Evolutionary conservation across 2,888 invertebrate species (phyloP), one percentile per base, ranked within the genome.

Genomic region (Sinelater perroti): DNA sequence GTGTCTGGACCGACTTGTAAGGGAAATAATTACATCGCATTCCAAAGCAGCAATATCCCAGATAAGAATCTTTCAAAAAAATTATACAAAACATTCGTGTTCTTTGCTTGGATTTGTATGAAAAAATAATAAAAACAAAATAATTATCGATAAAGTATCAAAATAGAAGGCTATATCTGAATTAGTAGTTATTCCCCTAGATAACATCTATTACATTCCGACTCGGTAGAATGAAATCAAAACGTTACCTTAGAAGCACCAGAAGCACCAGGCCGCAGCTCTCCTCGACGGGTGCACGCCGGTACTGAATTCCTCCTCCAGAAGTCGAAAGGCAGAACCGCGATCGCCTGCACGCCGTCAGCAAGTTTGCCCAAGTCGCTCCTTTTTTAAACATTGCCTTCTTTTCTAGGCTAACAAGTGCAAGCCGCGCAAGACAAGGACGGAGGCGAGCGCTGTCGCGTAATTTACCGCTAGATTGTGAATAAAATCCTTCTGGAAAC

Each of bases 241-340:
- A n/a, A n/a, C n/a, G n/a, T n/a, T n/a, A 30, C 3, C 3, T 30
- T n/a, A 5, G n/a, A 30, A 30, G 11, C 11, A 30, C 5, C 31
- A 5, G 7, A 10, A 6, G n/a, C 31, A 5, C 6, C 6, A 3
- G 14, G 14, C 8, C 10, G 7, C 33, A 33, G 33, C 14, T n/a
- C 28, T 28, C 8, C 13, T 33, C 14, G 2, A 13, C 10, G 33
- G 8, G 7, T 13, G 7, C 33, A 33, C 33, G 6, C 31, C 16
- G 33, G 16, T 33, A 33, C 33, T 13, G 33, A 8, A 33, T 33
- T 33, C 33, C 33, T 33, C 4, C 33, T 33, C 14, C 33, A 33
- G 33, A 33, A 33, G 33, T 33, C 8, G 33, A 14, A 16, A 2
- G 8, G 16, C 3, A 33, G 33, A 33, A 33, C 33, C 11, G 5